These are phyloP conservation scores for Acleris literana DNA, from an alignment of 2,888 invertebrate genomes.

Conservation along the genomic window DNA sequence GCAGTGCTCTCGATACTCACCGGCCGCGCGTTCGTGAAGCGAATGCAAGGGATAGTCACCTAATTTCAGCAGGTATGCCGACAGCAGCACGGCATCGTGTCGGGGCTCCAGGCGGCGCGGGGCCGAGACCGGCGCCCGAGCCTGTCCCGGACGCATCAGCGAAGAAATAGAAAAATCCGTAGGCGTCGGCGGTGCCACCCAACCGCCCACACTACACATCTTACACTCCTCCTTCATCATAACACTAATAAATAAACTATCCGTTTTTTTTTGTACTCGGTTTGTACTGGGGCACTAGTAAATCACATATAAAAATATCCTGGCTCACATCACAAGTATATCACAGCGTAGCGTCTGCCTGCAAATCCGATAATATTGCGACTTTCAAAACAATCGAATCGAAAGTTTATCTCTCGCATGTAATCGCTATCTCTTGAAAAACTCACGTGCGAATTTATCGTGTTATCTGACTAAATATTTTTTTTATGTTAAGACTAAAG, in stretches of 20 bases:
- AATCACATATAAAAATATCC: slow-evolving; percentile 83
- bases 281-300: slow-evolving; percentile 83
- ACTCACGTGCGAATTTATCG: slow-evolving; percentile 29
- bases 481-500: slow-evolving; percentile 22
- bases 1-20: slow-evolving; percentile 76
- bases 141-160: slow-evolving; percentile 71
- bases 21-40: slow-evolving; percentile 71
- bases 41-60: slow-evolving; percentile 81
- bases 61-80: slow-evolving; percentile 82
- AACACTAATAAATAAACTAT: slow-evolving; percentile 67
- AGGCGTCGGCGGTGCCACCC: slow-evolving; percentile 67
- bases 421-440: slow-evolving; percentile 42
- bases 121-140: slow-evolving; percentile 56
- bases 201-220: slow-evolving; percentile 76
- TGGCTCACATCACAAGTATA: slow-evolving; percentile 79
- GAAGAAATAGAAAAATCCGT: slow-evolving; percentile 80
- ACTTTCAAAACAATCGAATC: slow-evolving; percentile 30
- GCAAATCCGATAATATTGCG: slow-evolving; percentile 43
- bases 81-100: slow-evolving; percentile 76
- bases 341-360: slow-evolving; percentile 76
- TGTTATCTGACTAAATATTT: slow-evolving; percentile 14
- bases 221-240: slow-evolving; percentile 82
- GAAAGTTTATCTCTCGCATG: slow-evolving; percentile 47
- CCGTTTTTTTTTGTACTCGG: slow-evolving; percentile 84
- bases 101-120: slow-evolving; percentile 59